These are phyloP conservation scores for Tinea pellionella DNA, from an alignment of 2,888 invertebrate species.

Conservation along the genomic window DNA sequence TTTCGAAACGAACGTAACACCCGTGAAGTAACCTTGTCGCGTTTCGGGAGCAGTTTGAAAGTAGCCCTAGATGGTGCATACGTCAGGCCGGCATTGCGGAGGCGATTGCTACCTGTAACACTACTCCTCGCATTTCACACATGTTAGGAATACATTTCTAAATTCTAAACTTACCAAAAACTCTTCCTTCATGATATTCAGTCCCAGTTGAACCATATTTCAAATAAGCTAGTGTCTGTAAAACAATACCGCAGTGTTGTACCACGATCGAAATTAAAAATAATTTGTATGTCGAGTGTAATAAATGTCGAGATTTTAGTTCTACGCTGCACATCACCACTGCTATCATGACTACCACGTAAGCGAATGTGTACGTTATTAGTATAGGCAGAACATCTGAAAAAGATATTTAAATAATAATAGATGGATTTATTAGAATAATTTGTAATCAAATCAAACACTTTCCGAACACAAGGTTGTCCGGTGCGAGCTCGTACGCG, in stretches of 20 bases:
- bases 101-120: too few species aligned
- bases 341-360: constrained; percentile 77
- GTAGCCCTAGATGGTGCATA: too few species aligned
- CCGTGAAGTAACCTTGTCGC: too few species aligned
- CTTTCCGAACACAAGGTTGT: too few species aligned
- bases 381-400: constrained; percentile 88
- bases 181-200: constrained; percentile 59
- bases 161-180: constrained; percentile 45
- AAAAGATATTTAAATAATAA: constrained; percentile 24
- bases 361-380: constrained; percentile 78
- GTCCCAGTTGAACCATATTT: constrained; percentile 81
- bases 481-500: too few species aligned
- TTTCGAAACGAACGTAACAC: too few species aligned
- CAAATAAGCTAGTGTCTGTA: constrained; percentile 78
- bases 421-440: neutral
- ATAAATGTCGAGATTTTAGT: constrained; percentile 80
- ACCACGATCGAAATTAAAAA: constrained; percentile 78
- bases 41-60: too few species aligned
- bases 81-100: too few species aligned
- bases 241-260: constrained; percentile 77
- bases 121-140: too few species aligned
- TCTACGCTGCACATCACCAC: constrained; percentile 81
- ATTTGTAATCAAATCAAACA: constrained; percentile 87
- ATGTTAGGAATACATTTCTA: constrained; percentile 5
- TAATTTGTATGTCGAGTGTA: constrained; percentile 90